Evolutionary conservation across 2,113 vertebrate species (phyloP).

Genomic region (Hiodon tergisus): DNA sequence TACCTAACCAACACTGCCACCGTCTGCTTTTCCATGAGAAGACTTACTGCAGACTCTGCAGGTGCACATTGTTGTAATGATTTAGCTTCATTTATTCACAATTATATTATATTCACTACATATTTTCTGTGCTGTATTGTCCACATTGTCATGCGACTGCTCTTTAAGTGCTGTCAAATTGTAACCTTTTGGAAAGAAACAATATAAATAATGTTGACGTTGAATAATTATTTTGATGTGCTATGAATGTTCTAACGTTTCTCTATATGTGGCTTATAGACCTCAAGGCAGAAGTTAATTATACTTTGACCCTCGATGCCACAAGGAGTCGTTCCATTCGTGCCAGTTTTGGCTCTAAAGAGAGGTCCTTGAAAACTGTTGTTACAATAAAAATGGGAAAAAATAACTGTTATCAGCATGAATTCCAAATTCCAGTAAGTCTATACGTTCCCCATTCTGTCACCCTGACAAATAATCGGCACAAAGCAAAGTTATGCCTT

Average conservation of each 20-base stretch:
- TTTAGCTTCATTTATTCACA: neutral
- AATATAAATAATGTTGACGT: too few relatives aligned
- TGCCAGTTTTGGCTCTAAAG: conserved; percentile 40
- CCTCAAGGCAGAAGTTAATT: conserved; percentile 44
- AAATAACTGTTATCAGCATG: fast-evolving
- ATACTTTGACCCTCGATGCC: conserved; percentile 51
- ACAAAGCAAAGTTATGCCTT: neutral
- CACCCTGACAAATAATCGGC: too few relatives aligned
- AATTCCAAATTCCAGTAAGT: conserved; percentile 47
- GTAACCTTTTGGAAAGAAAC: too few relatives aligned
- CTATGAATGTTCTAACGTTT: neutral
- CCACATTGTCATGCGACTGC: neutral
- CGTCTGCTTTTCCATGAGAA: conserved; percentile 55
- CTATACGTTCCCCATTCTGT: too few relatives aligned
- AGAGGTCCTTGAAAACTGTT: neutral
- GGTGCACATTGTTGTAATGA: conserved; percentile 36
- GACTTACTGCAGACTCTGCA: neutral
- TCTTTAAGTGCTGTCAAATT: neutral
- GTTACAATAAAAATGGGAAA: fast-evolving
- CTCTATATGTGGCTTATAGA: conserved; percentile 19
- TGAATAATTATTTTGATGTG: neutral
- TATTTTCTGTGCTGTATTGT: neutral
- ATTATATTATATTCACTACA: neutral
- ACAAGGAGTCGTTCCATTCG: conserved; percentile 46
- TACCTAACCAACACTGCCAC: neutral